Evolutionary conservation across 2,888 invertebrate species (phyloP).

Genomic region (Cyclophora punctaria): DNA sequence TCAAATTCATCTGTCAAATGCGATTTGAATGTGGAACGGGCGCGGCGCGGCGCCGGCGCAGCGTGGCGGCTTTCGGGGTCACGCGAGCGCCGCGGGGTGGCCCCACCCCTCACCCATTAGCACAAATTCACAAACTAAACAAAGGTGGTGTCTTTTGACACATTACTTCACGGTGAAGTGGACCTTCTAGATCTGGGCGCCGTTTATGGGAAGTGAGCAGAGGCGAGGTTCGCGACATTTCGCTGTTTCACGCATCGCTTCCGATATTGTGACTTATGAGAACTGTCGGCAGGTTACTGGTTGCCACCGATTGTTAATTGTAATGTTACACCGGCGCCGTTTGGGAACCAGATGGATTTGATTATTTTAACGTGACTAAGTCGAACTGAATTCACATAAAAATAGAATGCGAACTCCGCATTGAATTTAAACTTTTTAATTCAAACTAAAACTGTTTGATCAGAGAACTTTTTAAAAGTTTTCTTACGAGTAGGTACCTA

Average conservation of each 20-base stretch:
- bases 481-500: no score
- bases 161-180: slow-evolving; percentile 53
- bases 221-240: slow-evolving; percentile 39
- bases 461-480: no score
- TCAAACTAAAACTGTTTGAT: no score
- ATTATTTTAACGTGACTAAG: no score
- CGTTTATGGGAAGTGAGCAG: slow-evolving; percentile 60
- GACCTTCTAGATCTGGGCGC: slow-evolving; percentile 54
- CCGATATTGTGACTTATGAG: slow-evolving; percentile 27
- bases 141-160: slow-evolving; percentile 47
- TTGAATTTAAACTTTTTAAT: no score
- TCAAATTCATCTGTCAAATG: slow-evolving; percentile 52
- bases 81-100: slow-evolving; percentile 38
- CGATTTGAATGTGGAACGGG: slow-evolving; percentile 39
- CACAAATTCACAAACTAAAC: slow-evolving; percentile 23
- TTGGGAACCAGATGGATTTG: no score
- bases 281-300: slow-evolving; percentile 1
- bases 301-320: no score
- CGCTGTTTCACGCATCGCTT: slow-evolving; percentile 34
- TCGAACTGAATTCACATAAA: no score
- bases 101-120: slow-evolving; percentile 33
- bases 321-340: no score
- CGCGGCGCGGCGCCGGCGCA: slow-evolving; percentile 48
- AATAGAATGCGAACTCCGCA: no score
- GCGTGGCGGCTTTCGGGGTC: slow-evolving; percentile 46